These are phyloP conservation scores for Drosophila mercatorum DNA, from an alignment of 2,888 invertebrate genomes.

Conservation along the genomic window DNA sequence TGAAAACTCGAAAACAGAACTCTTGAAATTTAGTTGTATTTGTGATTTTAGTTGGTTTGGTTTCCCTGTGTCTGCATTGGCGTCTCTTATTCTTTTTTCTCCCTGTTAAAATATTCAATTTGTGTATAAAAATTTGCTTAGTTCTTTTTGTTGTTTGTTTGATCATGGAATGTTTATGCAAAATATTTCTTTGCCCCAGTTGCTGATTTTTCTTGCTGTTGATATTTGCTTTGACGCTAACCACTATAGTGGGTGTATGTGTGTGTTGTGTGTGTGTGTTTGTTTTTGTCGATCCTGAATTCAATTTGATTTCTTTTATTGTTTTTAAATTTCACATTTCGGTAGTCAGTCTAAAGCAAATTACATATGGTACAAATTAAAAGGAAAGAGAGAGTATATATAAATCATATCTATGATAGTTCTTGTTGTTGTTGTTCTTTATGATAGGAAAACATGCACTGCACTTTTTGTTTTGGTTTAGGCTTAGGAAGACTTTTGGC, in stretches of 20 bases:
- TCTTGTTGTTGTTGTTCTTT: slow-evolving; percentile 17
- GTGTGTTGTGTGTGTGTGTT: slow-evolving; percentile 3
- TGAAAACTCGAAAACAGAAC: slow-evolving; percentile 32
- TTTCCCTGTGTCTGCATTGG: slow-evolving; percentile 22
- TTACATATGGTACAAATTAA: slow-evolving; percentile 47
- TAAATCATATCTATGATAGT: slow-evolving; percentile 25
- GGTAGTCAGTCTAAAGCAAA: slow-evolving; percentile 70
- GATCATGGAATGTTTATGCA: slow-evolving; percentile 63
- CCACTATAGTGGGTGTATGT: slow-evolving; percentile 7
- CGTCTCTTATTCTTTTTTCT: slow-evolving; percentile 11
- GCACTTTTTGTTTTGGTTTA: slow-evolving; percentile 55
- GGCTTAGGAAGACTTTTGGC: slow-evolving; percentile 82
- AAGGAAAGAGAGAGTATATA: slow-evolving; percentile 18
- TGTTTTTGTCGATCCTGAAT: slow-evolving; percentile 40
- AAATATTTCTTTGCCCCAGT: slow-evolving; percentile 43
- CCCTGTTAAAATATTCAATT: slow-evolving; percentile 20
- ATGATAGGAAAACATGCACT: slow-evolving; percentile 45
- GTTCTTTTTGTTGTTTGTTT: slow-evolving; percentile 21
- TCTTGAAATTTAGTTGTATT: slow-evolving; percentile 56
- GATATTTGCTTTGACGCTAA: slow-evolving; percentile 7
- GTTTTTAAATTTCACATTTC: slow-evolving; percentile 50
- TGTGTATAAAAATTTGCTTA: slow-evolving; percentile 19
- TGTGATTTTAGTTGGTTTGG: slow-evolving; percentile 56
- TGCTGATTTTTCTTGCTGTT: not conserved
- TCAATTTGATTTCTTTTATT: slow-evolving; percentile 33